Conservation (phyloP, 2,113 vertebrate genomes). For the Oplegnathus fasciatus region DNA sequence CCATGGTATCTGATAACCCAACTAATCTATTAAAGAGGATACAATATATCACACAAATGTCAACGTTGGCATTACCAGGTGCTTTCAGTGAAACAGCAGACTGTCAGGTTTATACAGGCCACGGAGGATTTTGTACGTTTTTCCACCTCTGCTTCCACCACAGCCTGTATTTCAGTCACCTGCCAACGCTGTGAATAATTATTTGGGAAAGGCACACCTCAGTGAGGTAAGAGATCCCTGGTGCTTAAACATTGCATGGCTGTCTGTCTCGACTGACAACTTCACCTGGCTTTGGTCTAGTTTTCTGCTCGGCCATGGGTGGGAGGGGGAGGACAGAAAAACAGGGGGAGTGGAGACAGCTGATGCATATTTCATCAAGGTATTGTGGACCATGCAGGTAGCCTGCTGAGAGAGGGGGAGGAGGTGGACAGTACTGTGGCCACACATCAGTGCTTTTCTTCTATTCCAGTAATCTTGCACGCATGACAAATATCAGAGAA, state of each 20-base stretch:
- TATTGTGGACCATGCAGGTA: constrained; percentile 54
- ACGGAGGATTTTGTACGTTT: not conserved
- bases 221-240: constrained; percentile 32
- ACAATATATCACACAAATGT: not conserved
- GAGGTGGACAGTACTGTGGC: constrained; percentile 15
- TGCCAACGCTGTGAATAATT: constrained; percentile 43
- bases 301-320: constrained; percentile 70
- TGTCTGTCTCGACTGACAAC: constrained; percentile 49
- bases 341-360: constrained; percentile 50
- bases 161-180: constrained; percentile 10
- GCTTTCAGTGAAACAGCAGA: not conserved
- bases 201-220: constrained; percentile 25
- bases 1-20: not conserved
- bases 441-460: constrained; percentile 2
- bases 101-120: constrained; percentile 16
- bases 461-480: not conserved
- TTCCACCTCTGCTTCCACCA: constrained; percentile 28
- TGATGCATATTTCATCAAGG: constrained; percentile 79
- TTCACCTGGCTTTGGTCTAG: constrained; percentile 53
- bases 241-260: constrained; percentile 17
- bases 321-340: constrained; percentile 53
- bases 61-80: not conserved
- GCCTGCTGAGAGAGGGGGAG: constrained; percentile 32
- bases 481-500: not conserved
- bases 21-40: not conserved